A percentile compares a stretch with the other conserved stretches of the same genome.
Conservation (phyloP, 2,888 invertebrate genomes). For the Gastracanthus pulcherrimus region DNA sequence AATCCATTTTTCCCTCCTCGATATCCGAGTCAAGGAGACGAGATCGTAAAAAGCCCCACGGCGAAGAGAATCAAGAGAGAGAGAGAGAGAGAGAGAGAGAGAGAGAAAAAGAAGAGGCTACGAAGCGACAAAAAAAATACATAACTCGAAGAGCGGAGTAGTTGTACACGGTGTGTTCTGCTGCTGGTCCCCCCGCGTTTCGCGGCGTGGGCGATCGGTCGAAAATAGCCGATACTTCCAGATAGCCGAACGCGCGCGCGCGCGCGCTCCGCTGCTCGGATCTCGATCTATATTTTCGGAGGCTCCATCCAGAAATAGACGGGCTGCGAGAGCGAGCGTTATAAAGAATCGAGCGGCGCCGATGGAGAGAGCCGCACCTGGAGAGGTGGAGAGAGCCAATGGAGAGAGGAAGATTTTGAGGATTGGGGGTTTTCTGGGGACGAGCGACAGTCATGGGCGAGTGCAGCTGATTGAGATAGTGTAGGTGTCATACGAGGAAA, state of each 20-base stretch:
- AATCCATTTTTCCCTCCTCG: slow-evolving; percentile 32
- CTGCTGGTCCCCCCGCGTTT: background rate
- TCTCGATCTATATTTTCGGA: slow-evolving; percentile 67
- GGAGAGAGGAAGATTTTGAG: background rate
- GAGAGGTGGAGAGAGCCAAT: background rate
- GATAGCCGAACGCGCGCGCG: slow-evolving; percentile 57
- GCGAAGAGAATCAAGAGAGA: background rate
- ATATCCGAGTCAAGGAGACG: slow-evolving; percentile 12
- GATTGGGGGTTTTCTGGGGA: background rate
- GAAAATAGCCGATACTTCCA: slow-evolving; percentile 71
- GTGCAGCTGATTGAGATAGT: too few species aligned
- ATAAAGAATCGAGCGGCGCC: background rate
- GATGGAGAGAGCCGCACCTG: slow-evolving; percentile 45
- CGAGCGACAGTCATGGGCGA: too few species aligned
- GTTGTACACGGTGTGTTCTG: too few species aligned
- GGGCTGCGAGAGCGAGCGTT: background rate
- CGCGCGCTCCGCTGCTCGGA: slow-evolving; percentile 2
- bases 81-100: background rate
- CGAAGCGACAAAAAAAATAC: background rate
- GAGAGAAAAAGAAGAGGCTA: background rate
- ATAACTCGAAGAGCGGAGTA: too few species aligned
- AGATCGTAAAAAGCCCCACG: slow-evolving; percentile 29
- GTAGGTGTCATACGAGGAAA: too few species aligned
- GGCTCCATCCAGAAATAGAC: slow-evolving; percentile 68
- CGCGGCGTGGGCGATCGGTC: slow-evolving; percentile 64